Percentiles rank a stretch among this genome's conserved stretches.
phyloP scores from a whole-genome alignment of 1,140 invertebrate species.

The Formica selysi region DNA sequence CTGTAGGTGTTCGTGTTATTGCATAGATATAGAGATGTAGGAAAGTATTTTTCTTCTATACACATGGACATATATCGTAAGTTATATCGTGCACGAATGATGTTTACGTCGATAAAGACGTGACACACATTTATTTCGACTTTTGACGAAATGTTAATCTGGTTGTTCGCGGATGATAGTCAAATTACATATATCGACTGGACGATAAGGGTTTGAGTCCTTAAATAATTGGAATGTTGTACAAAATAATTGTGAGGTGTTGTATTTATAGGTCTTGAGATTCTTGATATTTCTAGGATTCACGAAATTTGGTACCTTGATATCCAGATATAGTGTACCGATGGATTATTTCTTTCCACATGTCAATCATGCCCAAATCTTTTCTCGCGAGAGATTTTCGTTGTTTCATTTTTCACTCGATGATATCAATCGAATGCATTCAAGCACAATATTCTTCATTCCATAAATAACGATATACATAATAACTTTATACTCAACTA shows the following conservation, averaged over 20 bases:
- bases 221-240: background rate
- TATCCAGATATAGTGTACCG: background rate
- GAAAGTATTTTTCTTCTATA: conserved; percentile 9
- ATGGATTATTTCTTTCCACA: background rate
- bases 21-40: background rate
- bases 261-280: background rate
- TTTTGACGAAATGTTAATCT: conserved; percentile 14
- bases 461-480: background rate
- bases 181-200: background rate
- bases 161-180: background rate
- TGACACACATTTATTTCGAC: background rate
- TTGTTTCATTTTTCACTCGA: background rate
- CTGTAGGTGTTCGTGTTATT: background rate
- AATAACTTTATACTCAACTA: background rate
- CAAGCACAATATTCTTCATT: conserved; percentile 8
- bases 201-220: background rate
- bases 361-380: background rate
- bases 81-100: background rate
- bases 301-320: background rate
- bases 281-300: background rate
- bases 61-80: background rate
- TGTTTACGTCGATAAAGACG: background rate
- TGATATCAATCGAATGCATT: background rate
- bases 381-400: background rate
- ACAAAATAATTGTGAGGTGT: background rate